Base-by-base conservation (phyloP, 2,888 invertebrate genomes). In the Nephrotoma guestfalica region DNA sequence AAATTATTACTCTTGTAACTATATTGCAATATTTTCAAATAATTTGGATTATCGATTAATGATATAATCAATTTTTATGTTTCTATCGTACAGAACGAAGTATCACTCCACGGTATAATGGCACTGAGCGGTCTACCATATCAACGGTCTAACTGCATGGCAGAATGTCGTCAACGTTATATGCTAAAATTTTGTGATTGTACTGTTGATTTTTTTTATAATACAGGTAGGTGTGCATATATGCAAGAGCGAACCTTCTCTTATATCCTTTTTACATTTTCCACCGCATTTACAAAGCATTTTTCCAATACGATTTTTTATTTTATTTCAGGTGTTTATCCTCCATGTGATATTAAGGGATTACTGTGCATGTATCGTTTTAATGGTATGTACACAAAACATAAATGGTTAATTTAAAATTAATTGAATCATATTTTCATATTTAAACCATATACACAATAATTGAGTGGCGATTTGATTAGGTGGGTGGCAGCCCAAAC, bases 161-260 rank as follows among this genome's bases (percentile, higher is more conserved):
- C 91, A 40, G 89, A 91, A 88, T 91, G 91, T 88, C 90, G 91
- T 88, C 91, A 91, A 88, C 89, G 90, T 88, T 89, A 91, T 89
- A 88, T 91, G 88, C 87, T 90, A 43, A 88, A 88, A 45, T 90
- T 89, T 87, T 91, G 91, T 87, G 91, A 91, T 88, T 91, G 91
- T 88, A 91, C 90, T 42, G 86, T 91, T 88, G 91, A 91, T 87
- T 88, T 91, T 86, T 88, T 91, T 47, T 91, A 90, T 89, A 91
- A 91, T 83, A 89, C 90, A 87, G 91, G 91, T 91, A 40, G 42
- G 42, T 41, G 42, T 43, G 11, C 43, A 43, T 43, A 15, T 83
- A 83, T 18, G 11, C 15, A 30, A 30, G 30, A 30, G 30, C 2
- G 2, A 30, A 30, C 1, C 30, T 30, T 30, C 30, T 30, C 30